Evolutionary conservation across 2,888 invertebrate genomes (phyloP), one percentile per base, ranked within the genome.

Genomic region (Ichneumoninae sp.): DNA sequence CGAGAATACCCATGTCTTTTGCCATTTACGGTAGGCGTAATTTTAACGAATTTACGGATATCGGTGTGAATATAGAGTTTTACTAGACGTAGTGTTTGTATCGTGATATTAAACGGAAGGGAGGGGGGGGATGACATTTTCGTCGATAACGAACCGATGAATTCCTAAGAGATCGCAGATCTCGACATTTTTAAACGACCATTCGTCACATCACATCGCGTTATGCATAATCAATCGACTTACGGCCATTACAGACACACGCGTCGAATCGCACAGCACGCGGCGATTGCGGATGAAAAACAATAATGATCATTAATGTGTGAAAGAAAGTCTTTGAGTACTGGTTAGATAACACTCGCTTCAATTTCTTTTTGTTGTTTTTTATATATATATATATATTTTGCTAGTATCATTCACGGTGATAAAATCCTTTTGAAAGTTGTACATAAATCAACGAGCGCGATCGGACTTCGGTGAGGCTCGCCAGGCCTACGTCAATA

Each of bases 1-100:
- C 78, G 26, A 57, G 26, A 26, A 81, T 65, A 33, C 52, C 79
- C 30, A 57, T 57, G 26, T 33, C 30, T 63, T 81, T 86, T 83
- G 84, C 81, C 83, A 86, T 84, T 82, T 76, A 82, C 76, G 76
- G 75, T 82, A 85, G 60, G 3, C 57, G 68, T 81, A 68, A 81
- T 75, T 79, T 65, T 70, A 83, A 63, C 54, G 71, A 70, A 85
- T 88, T 85, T 88, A 87, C 84, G 81, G 80, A 89, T 87, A 89
- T 89, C 85, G 87, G 87, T 92, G 91, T 92, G 91, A 90, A 91
- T 89, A 92, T 91, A 91, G 86, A 83, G 85, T 83, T 81, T 73
- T 6, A 84, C 82, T 77, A 89, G 83, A 66, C 86, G 71, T 91
- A 90, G 89, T 83, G 75, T 90, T 91, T 92, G 80, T 88, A 89